Conservation (phyloP, 2,888 invertebrate species). For the Monoplex corrugatus region DNA sequence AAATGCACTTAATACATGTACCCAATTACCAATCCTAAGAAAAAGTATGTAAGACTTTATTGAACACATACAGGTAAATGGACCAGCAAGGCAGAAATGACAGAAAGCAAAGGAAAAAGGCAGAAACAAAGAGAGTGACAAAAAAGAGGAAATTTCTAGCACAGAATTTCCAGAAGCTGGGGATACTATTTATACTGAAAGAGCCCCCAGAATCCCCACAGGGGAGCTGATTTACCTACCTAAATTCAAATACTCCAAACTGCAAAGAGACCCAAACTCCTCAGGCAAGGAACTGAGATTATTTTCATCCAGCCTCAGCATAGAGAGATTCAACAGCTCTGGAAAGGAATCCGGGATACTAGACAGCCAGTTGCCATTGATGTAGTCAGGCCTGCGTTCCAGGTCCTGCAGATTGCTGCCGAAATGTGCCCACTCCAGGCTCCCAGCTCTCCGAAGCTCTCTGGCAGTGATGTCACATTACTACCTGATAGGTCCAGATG, state of each 20-base stretch:
- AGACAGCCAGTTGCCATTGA: slow-evolving; percentile 77
- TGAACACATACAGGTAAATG: too few species aligned
- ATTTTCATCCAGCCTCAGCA: slow-evolving; percentile 75
- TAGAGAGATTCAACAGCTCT: slow-evolving; percentile 64
- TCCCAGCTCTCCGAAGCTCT: slow-evolving; percentile 67
- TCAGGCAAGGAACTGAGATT: slow-evolving; percentile 70
- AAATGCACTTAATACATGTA: too few species aligned
- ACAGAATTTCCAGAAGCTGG: too few species aligned
- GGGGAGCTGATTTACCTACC: too few species aligned
- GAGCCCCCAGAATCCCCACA: too few species aligned
- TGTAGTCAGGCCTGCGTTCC: slow-evolving; percentile 70
- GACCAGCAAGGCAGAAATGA: too few species aligned
- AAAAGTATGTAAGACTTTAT: too few species aligned
- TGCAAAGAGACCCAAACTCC: slow-evolving; percentile 71
- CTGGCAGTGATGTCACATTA: slow-evolving; percentile 70
- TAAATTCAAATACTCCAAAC: slow-evolving; percentile 72
- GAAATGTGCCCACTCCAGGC: slow-evolving; percentile 69
- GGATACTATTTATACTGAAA: too few species aligned
- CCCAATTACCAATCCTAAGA: too few species aligned
- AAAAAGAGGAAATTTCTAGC: too few species aligned
- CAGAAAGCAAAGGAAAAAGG: too few species aligned
- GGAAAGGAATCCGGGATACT: slow-evolving; percentile 70
- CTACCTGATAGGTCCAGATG: slow-evolving; percentile 72
- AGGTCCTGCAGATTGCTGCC: slow-evolving; percentile 76
- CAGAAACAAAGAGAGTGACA: too few species aligned